Evolutionary conservation across 2,888 invertebrate genomes (phyloP).

Genomic region (Acleris holmiana): DNA sequence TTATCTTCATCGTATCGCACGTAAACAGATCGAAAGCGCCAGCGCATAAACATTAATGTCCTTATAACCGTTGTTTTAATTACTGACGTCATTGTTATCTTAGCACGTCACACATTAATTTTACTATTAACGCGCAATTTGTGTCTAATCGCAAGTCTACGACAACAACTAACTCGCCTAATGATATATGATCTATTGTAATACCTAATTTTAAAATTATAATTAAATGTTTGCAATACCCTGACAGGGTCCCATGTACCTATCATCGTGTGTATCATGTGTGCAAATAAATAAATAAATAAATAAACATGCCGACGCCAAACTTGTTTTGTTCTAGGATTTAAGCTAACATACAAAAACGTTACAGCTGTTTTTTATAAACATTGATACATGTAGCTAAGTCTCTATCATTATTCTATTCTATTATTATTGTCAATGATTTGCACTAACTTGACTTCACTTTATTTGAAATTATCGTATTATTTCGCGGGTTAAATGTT

Average conservation of each 20-base stretch:
- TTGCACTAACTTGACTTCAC: conserved; percentile 1
- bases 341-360: conserved; percentile 18
- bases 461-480: not conserved
- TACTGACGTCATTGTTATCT: conserved; percentile 59
- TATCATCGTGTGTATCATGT: too few relatives aligned
- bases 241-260: too few relatives aligned
- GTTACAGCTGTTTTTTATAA: conserved; percentile 15
- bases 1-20: conserved; percentile 21
- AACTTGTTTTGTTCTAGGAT: conserved; percentile 26
- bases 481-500: too few relatives aligned
- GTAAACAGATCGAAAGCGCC: conserved; percentile 31
- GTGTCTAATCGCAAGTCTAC: conserved; percentile 13
- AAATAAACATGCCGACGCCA: conserved; percentile 7
- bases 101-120: conserved; percentile 39
- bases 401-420: conserved; percentile 12
- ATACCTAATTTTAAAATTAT: too few relatives aligned
- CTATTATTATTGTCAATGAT: conserved; percentile 22
- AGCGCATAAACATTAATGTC: conserved; percentile 27
- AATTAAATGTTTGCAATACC: too few relatives aligned
- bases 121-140: conserved; percentile 35
- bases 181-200: too few relatives aligned
- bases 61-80: conserved; percentile 37
- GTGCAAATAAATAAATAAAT: too few relatives aligned
- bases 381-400: conserved; percentile 11
- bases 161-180: too few relatives aligned